phyloP scores from a whole-genome alignment of 1,140 invertebrate species.

The Leucophenga varia region DNA sequence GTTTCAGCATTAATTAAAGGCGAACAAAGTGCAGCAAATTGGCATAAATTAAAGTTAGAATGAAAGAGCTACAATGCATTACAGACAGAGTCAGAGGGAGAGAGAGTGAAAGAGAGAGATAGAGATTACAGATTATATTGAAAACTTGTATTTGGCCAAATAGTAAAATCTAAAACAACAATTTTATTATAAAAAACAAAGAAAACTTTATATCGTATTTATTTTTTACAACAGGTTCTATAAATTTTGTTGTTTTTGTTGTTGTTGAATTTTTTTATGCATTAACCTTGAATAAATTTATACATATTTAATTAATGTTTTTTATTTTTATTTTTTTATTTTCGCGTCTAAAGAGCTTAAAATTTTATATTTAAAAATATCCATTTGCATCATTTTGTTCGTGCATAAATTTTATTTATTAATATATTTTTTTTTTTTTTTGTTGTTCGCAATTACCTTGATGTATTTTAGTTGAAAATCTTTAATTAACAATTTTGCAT shows the following conservation, averaged over 20 bases:
- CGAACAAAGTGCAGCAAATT: slow-evolving; percentile 19
- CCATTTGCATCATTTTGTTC: too few species aligned
- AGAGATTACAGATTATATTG: too few species aligned
- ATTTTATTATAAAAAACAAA: slow-evolving; percentile 7
- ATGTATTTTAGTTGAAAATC: too few species aligned
- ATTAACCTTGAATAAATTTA: too few species aligned
- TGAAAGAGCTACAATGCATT: slow-evolving; percentile 43
- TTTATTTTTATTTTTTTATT: slow-evolving; percentile 7
- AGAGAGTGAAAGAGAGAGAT: too few species aligned
- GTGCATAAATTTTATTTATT: too few species aligned
- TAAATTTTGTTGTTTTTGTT: slow-evolving; percentile 29
- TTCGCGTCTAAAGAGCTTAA: too few species aligned
- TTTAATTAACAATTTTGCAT: too few species aligned
- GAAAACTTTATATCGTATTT: not conserved
- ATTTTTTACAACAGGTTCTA: slow-evolving; percentile 48
- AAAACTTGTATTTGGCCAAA: not conserved
- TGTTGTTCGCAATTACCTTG: too few species aligned
- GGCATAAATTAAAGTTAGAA: slow-evolving; percentile 45
- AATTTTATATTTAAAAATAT: too few species aligned
- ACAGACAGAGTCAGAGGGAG: slow-evolving; percentile 14
- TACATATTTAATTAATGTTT: slow-evolving; percentile 7
- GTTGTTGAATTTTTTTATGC: slow-evolving; percentile 12
- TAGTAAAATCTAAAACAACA: slow-evolving; percentile 9
- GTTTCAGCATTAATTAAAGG: too few species aligned
- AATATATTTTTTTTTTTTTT: too few species aligned